A percentile compares a stretch with the other conserved stretches of the same genome.
These are phyloP conservation scores for Galagoides demidoff DNA, from an alignment of 2,797 vertebrate genomes.

Conservation along the genomic window DNA sequence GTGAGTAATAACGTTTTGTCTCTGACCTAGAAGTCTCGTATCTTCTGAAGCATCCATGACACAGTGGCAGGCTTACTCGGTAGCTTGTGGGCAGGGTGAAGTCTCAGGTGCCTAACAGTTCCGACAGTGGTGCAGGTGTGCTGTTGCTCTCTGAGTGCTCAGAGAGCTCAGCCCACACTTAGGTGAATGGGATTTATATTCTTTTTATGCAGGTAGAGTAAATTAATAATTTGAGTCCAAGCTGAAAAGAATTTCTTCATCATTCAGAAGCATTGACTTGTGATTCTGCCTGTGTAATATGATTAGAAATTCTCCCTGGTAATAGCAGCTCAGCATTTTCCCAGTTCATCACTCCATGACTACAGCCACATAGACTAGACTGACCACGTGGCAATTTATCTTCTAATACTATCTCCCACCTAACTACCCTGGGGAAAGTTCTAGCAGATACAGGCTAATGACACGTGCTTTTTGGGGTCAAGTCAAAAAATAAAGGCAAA, in stretches of 20 bases:
- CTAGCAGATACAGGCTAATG: background rate
- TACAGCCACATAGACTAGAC: background rate
- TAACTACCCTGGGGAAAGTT: background rate
- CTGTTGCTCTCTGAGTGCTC: background rate
- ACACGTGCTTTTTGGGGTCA: background rate
- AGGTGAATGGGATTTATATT: background rate
- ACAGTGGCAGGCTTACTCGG: background rate
- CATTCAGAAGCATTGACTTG: background rate
- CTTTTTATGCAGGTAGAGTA: background rate
- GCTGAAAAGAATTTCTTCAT: background rate
- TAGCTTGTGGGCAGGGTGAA: background rate
- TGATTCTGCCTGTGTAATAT: background rate
- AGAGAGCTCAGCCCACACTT: no score
- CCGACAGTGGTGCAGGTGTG: no score
- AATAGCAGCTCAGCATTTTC: background rate
- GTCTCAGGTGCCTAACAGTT: background rate
- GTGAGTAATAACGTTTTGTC: background rate
- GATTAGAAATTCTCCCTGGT: background rate
- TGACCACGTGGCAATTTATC: background rate
- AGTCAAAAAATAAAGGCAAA: background rate
- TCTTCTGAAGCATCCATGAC: background rate
- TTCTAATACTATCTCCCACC: background rate
- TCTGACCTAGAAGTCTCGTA: background rate
- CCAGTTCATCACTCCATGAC: background rate
- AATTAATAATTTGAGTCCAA: background rate